Base-by-base conservation (phyloP, 2,888 invertebrate genomes). In the Ceramica pisi region DNA sequence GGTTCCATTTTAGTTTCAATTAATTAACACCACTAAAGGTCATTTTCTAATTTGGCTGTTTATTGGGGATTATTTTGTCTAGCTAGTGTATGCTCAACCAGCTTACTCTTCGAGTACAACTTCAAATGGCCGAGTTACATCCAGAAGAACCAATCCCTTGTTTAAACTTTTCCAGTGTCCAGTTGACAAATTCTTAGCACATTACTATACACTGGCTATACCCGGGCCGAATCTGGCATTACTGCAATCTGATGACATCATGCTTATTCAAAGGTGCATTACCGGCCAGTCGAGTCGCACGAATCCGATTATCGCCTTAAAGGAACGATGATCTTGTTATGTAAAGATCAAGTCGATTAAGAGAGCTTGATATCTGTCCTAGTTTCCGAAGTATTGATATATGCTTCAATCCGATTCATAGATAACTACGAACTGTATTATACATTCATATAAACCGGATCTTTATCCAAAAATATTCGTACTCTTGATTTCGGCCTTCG, bases 201-300 rank as follows among this genome's bases (percentile, higher is more conserved):
- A 55, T n/a, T 50, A 67, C n/a, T n/a, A n/a, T n/a, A 53, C 41
- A 31, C 50, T 68, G 61, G n/a, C 35, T 57, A 48, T 41, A 35
- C 7, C 55, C 50, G 46, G 72, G 57, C 67, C 62, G 46, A 78
- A 81, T 82, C 79, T 65, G 66, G 67, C 63, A 78, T 71, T 80
- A 62, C 62, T 61, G 50, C 71, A 73, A 70, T 57, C 55, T 63
- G 71, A 82, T 87, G 83, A 85, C 82, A 82, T 83, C 81, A 85
- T 71, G 62, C 46, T 74, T 80, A 78, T 77, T 82, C 74, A 81
- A 77, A 83, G 78, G 66, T 74, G 71, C 76, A 83, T 74, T 76
- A 65, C 73, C 44, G 51, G 31, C 53, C 57, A 59, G 70, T 76
- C 61, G 60, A 80, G 68, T 71, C 51, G 60, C 71, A 63, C 57